phyloP scores from a whole-genome alignment of 2,113 vertebrate genomes.

The Notothenia coriiceps region DNA sequence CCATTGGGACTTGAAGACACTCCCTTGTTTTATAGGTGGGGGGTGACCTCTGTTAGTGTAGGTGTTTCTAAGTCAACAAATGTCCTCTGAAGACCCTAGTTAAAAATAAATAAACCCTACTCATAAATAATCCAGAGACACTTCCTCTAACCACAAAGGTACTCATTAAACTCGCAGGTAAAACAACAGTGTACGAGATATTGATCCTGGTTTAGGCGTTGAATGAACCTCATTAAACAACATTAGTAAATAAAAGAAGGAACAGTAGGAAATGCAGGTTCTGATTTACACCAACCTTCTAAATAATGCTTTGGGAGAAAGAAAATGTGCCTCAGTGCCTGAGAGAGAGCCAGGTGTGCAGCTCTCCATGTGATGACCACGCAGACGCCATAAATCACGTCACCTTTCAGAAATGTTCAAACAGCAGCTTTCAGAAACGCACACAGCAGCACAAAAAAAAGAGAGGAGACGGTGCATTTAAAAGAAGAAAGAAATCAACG shows the following conservation, averaged over 20 bases:
- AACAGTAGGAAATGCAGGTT: not conserved
- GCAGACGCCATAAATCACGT: conserved; percentile 64
- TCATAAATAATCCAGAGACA: conserved; percentile 27
- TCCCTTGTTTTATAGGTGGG: not conserved
- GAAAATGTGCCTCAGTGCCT: conserved; percentile 8
- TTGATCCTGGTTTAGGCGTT: conserved; percentile 17
- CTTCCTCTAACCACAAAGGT: conserved; percentile 22
- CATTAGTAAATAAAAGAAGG: not conserved
- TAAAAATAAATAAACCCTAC: not conserved
- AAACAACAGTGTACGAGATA: conserved; percentile 1
- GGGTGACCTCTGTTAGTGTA: conserved; percentile 5
- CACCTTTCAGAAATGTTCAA: conserved; percentile 60
- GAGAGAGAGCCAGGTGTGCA: conserved; percentile 54
- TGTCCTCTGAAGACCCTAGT: conserved; percentile 6
- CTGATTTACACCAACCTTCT: conserved; percentile 14
- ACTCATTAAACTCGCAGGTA: conserved; percentile 24
- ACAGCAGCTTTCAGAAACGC: conserved; percentile 56
- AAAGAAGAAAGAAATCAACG: conserved; percentile 56
- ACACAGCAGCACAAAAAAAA: conserved; percentile 46
- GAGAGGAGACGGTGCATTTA: conserved; percentile 43
- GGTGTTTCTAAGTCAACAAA: conserved; percentile 27
- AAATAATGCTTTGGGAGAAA: not conserved
- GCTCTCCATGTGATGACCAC: conserved; percentile 64
- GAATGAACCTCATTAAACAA: conserved; percentile 10
- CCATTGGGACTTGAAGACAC: not conserved